These are phyloP conservation scores for Theodoxus fluviatilis DNA, from an alignment of 2,888 invertebrate genomes.

Conservation along the genomic window DNA sequence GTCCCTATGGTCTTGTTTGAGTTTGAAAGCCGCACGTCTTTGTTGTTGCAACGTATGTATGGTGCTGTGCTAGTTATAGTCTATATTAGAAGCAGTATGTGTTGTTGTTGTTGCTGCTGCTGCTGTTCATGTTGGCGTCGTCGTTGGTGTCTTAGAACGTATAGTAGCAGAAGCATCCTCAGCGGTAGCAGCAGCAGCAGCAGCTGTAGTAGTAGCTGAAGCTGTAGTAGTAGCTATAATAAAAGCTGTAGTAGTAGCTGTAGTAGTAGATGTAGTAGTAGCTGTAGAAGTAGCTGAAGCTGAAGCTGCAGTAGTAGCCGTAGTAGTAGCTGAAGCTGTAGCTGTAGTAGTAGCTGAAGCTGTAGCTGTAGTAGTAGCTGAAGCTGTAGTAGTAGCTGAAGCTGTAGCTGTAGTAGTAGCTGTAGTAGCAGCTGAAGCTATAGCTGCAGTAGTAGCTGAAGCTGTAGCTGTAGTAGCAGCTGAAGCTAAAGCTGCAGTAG, in stretches of 20 bases:
- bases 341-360: background rate
- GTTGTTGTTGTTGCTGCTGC: no score
- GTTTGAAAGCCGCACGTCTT: no score
- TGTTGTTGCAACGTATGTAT: no score
- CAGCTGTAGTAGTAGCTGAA: slow-evolving; percentile 19
- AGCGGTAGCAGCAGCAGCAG: slow-evolving; percentile 7
- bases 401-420: background rate
- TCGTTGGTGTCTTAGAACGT: background rate
- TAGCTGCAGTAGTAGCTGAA: background rate
- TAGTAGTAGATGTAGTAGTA: slow-evolving; percentile 11
- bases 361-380: background rate
- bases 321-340: background rate
- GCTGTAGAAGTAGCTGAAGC: slow-evolving; percentile 11
- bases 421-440: background rate
- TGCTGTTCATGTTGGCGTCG: no score
- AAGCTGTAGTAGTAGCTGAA: background rate
- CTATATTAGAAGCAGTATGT: no score
- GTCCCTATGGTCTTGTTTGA: no score
- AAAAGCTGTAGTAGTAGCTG: slow-evolving; percentile 17
- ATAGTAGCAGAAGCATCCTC: background rate
- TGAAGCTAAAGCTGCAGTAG: background rate
- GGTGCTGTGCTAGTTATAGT: no score
- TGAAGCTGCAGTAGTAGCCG: background rate
- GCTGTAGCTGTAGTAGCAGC: slow-evolving; percentile 1
- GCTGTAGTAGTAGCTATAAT: slow-evolving; percentile 18